These are phyloP conservation scores for Cheilosia grossa DNA, from an alignment of 2,888 invertebrate species.

Conservation along the genomic window DNA sequence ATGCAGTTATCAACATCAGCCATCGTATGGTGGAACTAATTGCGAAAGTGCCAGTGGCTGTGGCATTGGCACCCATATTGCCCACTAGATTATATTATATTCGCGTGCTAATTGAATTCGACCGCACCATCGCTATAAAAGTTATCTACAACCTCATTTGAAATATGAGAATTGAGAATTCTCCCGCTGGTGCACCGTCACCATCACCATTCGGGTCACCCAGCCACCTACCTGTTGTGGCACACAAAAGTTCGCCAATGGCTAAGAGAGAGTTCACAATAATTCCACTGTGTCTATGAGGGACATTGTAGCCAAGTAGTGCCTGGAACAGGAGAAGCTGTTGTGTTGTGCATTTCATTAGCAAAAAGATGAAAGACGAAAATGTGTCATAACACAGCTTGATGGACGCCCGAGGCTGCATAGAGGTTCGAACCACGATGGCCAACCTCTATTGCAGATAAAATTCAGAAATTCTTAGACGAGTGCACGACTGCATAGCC, in stretches of 20 bases:
- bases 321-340: neutral
- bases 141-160: conserved; percentile 6
- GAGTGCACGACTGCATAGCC: conserved; percentile 12
- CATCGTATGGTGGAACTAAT: conserved; percentile 47
- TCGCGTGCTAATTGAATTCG: conserved; percentile 52
- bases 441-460: neutral
- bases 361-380: conserved; percentile 14
- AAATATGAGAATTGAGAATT: conserved; percentile 41
- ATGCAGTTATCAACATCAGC: conserved; percentile 36
- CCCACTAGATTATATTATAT: conserved; percentile 6
- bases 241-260: neutral
- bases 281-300: neutral
- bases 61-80: conserved; percentile 23
- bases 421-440: no score
- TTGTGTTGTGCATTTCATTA: conserved; percentile 7
- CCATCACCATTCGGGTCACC: neutral
- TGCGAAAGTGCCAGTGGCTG: neutral
- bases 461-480: conserved; percentile 17
- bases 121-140: conserved; percentile 38
- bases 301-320: no score
- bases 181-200: conserved; percentile 7
- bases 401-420: conserved; percentile 17
- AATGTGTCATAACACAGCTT: conserved; percentile 24
- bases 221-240: conserved; percentile 28
- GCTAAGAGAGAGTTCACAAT: neutral